These are phyloP conservation scores for Burhinus oedicnemus DNA, from an alignment of 2,113 vertebrate species.

Conservation along the genomic window DNA sequence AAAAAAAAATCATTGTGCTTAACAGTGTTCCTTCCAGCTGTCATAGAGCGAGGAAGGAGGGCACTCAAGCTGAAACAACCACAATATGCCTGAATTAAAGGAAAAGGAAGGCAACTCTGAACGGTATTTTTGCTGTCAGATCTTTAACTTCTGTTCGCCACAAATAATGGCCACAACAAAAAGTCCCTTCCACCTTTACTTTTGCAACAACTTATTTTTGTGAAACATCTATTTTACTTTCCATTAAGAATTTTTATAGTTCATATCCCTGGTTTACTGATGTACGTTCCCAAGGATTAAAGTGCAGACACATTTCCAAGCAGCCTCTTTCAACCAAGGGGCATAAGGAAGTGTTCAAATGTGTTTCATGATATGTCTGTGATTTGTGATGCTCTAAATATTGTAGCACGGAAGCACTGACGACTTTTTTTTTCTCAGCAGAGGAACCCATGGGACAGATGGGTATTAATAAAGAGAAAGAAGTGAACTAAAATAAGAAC, in stretches of 20 bases:
- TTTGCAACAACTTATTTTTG: background rate
- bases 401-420: background rate
- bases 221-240: background rate
- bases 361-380: background rate
- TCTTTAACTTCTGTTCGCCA: background rate
- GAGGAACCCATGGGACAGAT: background rate
- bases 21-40: background rate
- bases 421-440: background rate
- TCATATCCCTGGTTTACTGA: background rate
- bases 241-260: background rate
- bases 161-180: background rate
- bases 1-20: background rate
- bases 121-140: background rate
- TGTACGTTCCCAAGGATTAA: background rate
- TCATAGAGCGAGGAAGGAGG: background rate
- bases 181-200: background rate
- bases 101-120: background rate
- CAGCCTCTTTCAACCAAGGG: background rate
- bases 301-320: background rate
- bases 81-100: background rate
- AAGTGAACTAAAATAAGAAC: background rate
- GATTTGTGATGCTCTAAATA: constrained; percentile 27
- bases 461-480: background rate
- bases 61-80: background rate
- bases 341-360: background rate